Base-by-base conservation (phyloP, 1,140 invertebrate genomes). In the Antheraea mylitta region DNA sequence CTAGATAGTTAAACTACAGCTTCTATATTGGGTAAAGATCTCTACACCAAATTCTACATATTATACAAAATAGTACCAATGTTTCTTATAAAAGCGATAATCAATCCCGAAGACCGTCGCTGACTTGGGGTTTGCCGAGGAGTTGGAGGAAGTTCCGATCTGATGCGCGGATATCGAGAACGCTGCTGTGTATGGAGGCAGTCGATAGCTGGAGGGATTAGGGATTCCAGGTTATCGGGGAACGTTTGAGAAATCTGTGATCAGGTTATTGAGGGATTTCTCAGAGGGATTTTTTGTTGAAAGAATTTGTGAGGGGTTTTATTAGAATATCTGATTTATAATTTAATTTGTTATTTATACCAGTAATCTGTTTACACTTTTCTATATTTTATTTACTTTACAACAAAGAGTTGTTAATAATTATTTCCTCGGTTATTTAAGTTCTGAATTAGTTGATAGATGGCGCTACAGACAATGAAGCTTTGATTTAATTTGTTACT, bases 101-200 rank as follows among this genome's bases (percentile, higher is more conserved):
- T 69, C 18, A 66, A 11, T 72, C 70, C 9, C 70, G 74, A 0
- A 77, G 48, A 13, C 77, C 79, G 18, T 77, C 71, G 68, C 77
- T 84, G 42, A 68, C 62, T 7, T 67, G 65, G 0, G 70, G 69
- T 59, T 80, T 82, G 4, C 76, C 78, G 2, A 77, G 65, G 18
- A 87, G n/a, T 10, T 77, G 53, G 16, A 87, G 59, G 37, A 84
- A 81, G 7, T 74, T 73, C 9, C 78, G 71, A 58, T 86, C 84
- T 0, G 81, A 80, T 59, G 73, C 69, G 58, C 72, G 75, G 10
- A 80, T 66, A 19, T 82, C 80, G 0, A 86, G 71, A 0, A 83
- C 77, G 58, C 76, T 80, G 66, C 61, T 77, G 13, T 71, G 70
- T 7, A 72, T 59, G 3, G 80, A 76, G 22, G 77, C 22, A 6